Percentiles rank a stretch among this genome's conserved stretches.
These are phyloP conservation scores for Hoplodrina ambigua DNA, from an alignment of 2,888 invertebrate genomes.

Conservation along the genomic window DNA sequence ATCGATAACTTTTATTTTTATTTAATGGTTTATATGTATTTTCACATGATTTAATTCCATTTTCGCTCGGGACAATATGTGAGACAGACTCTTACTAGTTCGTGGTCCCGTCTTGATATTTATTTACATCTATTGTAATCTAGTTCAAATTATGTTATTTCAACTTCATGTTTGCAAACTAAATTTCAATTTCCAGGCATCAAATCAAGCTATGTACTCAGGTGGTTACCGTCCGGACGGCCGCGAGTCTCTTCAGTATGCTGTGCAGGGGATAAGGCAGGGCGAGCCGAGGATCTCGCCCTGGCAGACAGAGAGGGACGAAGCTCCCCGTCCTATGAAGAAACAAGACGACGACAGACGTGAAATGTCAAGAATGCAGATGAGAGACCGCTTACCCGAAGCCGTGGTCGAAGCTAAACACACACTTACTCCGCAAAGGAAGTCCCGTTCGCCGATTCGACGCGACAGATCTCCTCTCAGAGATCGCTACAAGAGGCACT, in stretches of 20 bases:
- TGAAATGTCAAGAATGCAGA: constrained; percentile 47
- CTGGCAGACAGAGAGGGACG: constrained; percentile 77
- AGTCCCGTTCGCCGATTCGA: constrained; percentile 78
- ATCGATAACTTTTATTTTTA: neutral
- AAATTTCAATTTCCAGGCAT: constrained; percentile 87
- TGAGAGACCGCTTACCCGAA: constrained; percentile 61
- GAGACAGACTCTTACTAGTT: constrained; percentile 3
- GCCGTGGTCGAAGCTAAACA: constrained; percentile 42
- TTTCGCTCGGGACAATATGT: neutral
- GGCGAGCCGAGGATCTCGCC: constrained; percentile 61
- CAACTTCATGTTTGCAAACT: constrained; percentile 76
- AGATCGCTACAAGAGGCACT: constrained; percentile 79
- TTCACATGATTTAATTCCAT: neutral
- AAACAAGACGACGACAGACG: constrained; percentile 75
- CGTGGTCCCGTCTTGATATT: constrained; percentile 11
- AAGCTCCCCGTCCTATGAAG: constrained; percentile 63
- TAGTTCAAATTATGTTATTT: constrained; percentile 42
- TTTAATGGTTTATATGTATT: neutral
- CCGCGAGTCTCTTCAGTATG: constrained; percentile 73
- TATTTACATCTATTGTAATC: constrained; percentile 12
- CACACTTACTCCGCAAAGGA: constrained; percentile 52
- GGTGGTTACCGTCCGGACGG: constrained; percentile 79
- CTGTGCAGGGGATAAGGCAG: constrained; percentile 62
- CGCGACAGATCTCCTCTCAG: constrained; percentile 79
- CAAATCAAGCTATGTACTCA: constrained; percentile 84